Base-by-base conservation (phyloP, 2,113 vertebrate genomes). In the Hippocampus comes region DNA sequence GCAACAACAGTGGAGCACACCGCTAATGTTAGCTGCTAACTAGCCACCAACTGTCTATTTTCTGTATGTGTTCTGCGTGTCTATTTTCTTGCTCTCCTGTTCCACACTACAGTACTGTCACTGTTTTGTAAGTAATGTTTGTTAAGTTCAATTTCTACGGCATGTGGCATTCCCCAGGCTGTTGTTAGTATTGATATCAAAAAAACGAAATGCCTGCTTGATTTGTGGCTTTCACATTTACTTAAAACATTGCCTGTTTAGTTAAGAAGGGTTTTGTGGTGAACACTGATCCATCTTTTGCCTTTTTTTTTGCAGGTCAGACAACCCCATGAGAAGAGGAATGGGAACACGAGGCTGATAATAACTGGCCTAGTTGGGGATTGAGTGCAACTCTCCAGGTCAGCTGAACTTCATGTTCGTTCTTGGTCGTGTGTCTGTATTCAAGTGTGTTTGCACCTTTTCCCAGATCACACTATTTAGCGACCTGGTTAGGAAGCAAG, bases 341-440 rank as follows among this genome's bases (percentile, higher is more conserved):
- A 64, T 66, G 53, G 46, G 73, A 67, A 55, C 3, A 30, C 60
- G 59, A 74, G 63, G 72, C 83, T 80, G 70, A 85, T 70, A 84
- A 87, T 85, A 83, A 79, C 65, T 83, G 79, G 67, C 82, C 86
- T 75, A 86, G 23, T 86, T 87, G 72, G 79, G 25, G 84, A 71
- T 55, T 70, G 72, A 84, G 56, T 74, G 5, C 68, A 76, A 68
- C 63, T 72, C 76, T 80, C 63, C 71, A 73, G 82, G 78, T 79
- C 78, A 80, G 51, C 76, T 72, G 77, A 68, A 78, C 82, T 78
- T 74, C 67, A 63, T 75, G 81, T 89, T 86, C 81, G 70, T 69
- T 51, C 5, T n/a, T 10, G 53, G 21, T 63, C 34, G 3, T 25
- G 56, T 10, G 7, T 53, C 51, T 63, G 60, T 18, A 34, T 63